Evolutionary conservation across 2,888 invertebrate genomes (phyloP).

Genomic region (Conus canariensis): DNA sequence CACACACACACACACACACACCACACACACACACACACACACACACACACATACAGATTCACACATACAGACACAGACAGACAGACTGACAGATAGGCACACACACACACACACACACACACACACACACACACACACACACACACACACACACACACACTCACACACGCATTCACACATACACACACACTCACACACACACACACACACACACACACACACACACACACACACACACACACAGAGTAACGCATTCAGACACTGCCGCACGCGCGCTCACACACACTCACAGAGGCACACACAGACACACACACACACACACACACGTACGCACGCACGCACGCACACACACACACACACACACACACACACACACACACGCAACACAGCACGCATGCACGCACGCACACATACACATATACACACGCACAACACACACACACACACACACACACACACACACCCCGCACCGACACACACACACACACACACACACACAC

Average conservation of each 20-base stretch:
- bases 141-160: not conserved
- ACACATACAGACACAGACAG: no score
- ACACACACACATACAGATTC: no score
- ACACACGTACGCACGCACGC: not conserved
- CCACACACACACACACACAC: no score
- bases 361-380: not conserved
- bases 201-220: not conserved
- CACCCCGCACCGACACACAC: no score
- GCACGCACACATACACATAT: not conserved
- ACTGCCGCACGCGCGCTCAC: not conserved
- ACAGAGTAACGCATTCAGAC: no score
- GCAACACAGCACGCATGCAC: not conserved
- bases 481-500: not conserved
- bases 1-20: no score
- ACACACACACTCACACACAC: conserved; percentile 1
- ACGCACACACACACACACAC: not conserved
- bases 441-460: no score
- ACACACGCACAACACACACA: no score
- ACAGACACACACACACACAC: not conserved
- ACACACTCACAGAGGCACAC: not conserved
- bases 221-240: not conserved
- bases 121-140: not conserved
- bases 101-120: not conserved
- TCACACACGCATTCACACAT: conserved; percentile 18
- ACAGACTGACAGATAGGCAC: no score